These are phyloP conservation scores for Achlya flavicornis DNA, from an alignment of 2,888 invertebrate genomes.

Conservation along the genomic window DNA sequence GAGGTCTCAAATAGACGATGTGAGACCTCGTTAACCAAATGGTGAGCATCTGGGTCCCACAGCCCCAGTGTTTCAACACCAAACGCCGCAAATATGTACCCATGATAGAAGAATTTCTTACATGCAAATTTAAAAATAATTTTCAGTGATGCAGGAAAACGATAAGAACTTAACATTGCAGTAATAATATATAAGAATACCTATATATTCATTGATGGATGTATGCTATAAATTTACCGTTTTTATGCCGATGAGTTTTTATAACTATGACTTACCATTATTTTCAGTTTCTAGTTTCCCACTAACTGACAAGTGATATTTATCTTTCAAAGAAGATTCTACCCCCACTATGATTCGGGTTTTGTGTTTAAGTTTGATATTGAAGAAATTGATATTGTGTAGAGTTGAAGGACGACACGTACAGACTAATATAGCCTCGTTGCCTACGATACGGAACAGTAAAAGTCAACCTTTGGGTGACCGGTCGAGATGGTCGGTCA, in stretches of 20 bases:
- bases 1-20: too few species aligned
- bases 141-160: conserved; percentile 28
- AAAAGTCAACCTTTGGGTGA: conserved; percentile 1
- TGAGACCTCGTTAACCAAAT: too few species aligned
- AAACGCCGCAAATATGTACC: too few species aligned
- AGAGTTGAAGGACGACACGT: conserved; percentile 24
- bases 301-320: conserved; percentile 33
- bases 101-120: conserved; percentile 51
- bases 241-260: conserved; percentile 29
- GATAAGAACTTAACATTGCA: not conserved
- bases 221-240: conserved; percentile 16
- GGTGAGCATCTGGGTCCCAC: too few species aligned
- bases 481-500: conserved; percentile 8
- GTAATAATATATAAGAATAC: conserved; percentile 10
- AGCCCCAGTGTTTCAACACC: too few species aligned
- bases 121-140: conserved; percentile 40
- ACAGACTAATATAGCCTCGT: conserved; percentile 19
- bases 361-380: conserved; percentile 35
- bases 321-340: conserved; percentile 36
- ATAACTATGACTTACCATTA: conserved; percentile 24
- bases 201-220: conserved; percentile 30
- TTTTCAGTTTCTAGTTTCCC: conserved; percentile 38
- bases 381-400: conserved; percentile 31
- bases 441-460: not conserved
- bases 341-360: conserved; percentile 3